Evolutionary conservation across 92 coral and sea anemone genomes (phyloP), one percentile per base, ranked within the genome.

Genomic region (Zoanthus sociatus): DNA sequence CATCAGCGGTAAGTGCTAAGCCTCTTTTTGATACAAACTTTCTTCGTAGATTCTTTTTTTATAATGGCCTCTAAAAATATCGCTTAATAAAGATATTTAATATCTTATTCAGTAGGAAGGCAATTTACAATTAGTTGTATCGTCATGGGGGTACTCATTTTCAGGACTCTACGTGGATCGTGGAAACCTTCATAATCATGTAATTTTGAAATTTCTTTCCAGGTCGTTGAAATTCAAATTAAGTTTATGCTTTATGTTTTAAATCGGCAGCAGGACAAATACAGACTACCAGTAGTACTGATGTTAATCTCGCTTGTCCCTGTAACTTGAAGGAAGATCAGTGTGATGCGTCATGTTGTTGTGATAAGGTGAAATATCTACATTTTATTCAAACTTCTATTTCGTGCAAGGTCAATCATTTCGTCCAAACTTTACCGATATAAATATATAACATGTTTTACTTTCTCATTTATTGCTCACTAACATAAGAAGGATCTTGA

Each of bases 271-370:
- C 93, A 76, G 88, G 88, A 13, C 63, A 73, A 51, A 70, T 67
- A 67, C 79, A 78, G 48, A 74, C 78, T 61, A 93, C 99, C 21
- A 70, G 91, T 5, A 82, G 88, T 37, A 68, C 89, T 61, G 95
- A 91, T 54, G 85, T 97, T 51, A 95, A 89, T 33, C 77, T 92
- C 78, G 81, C 83, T 45, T 97, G 99, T 86, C 97, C 94, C 0
- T 97, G 99, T 88, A 88, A 97, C 83, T 88, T 95, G 68, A 88
- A 83, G 53, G 91, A 90, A 66, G 79, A 83, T 48, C 91, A 90
- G 45, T 97, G 99, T 79, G 99, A 97, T 68, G 81, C 88, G 7
- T 90, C 92, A n/a, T 97, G 99, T 48, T 97, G 99, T 73, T 97
- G 99, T 92, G 99, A 97, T 70, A 71, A 79, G 97, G 97, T 94